Conservation (phyloP, 1,140 invertebrate species). For the Aphelinus atriplicis region DNA sequence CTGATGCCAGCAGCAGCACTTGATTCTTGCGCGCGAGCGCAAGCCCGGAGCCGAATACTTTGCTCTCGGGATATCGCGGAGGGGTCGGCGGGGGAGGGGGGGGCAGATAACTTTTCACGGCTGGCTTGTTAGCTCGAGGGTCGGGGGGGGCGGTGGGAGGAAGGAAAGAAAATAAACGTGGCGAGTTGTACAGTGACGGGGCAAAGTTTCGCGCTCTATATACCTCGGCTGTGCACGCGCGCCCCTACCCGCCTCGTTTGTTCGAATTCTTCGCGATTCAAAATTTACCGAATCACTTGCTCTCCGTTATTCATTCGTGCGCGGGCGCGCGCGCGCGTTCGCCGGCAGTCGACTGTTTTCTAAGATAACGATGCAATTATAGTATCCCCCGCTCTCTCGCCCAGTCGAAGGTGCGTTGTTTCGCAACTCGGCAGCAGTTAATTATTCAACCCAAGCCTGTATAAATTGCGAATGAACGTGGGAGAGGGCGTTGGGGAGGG, state of each 20-base stretch:
- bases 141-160: no score
- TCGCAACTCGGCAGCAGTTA: constrained; percentile 35
- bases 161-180: no score
- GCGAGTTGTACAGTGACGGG: neutral
- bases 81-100: no score
- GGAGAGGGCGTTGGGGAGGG: neutral
- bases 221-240: neutral
- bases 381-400: constrained; percentile 12
- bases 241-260: neutral
- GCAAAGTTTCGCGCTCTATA: constrained; percentile 24
- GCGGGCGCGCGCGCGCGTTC: neutral
- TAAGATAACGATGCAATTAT: constrained; percentile 40
- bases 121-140: no score
- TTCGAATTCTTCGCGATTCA: constrained; percentile 1
- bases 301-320: constrained; percentile 23
- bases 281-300: constrained; percentile 33
- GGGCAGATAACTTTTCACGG: no score
- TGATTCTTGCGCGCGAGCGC: no score
- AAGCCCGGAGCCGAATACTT: no score
- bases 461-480: constrained; percentile 30
- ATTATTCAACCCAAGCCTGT: constrained; percentile 28
- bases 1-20: no score
- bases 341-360: constrained; percentile 30
- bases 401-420: constrained; percentile 21
- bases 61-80: no score